Conservation (phyloP, 2,888 invertebrate species). For the Leptogaster cylindrica region DNA sequence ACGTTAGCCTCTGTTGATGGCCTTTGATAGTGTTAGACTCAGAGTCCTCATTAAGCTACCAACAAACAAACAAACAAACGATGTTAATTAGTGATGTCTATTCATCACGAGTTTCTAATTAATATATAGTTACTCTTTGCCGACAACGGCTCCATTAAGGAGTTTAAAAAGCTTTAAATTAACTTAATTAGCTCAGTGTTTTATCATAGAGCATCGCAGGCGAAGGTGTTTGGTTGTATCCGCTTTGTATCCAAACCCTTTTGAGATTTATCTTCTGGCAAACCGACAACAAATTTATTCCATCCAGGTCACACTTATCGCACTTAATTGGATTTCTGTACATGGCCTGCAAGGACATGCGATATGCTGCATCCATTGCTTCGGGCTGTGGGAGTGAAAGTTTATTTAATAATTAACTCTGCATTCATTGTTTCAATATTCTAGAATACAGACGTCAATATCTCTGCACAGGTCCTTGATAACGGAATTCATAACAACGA, state of each 20-base stretch:
- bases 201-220: neutral
- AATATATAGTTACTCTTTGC: neutral
- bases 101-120: slow-evolving; percentile 1
- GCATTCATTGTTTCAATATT: too few relatives aligned
- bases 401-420: too few relatives aligned
- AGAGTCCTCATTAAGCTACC: too few relatives aligned
- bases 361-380: too few relatives aligned
- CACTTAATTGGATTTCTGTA: slow-evolving; percentile 24
- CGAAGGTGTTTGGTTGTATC: neutral
- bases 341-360: too few relatives aligned
- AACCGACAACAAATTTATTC: neutral
- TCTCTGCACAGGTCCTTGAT: too few relatives aligned
- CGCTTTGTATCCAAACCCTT: neutral
- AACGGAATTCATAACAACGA: too few relatives aligned
- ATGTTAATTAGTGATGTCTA: neutral
- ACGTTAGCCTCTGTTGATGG: too few relatives aligned
- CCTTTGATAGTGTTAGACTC: too few relatives aligned
- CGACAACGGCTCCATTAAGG: neutral
- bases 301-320: slow-evolving; percentile 1
- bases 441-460: too few relatives aligned
- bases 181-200: slow-evolving; percentile 23
- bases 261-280: neutral
- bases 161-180: slow-evolving; percentile 11
- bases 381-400: too few relatives aligned
- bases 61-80: neutral